Evolutionary conservation across 1,140 invertebrate species (phyloP).

Genomic region (Drosophila kurseongensis): DNA sequence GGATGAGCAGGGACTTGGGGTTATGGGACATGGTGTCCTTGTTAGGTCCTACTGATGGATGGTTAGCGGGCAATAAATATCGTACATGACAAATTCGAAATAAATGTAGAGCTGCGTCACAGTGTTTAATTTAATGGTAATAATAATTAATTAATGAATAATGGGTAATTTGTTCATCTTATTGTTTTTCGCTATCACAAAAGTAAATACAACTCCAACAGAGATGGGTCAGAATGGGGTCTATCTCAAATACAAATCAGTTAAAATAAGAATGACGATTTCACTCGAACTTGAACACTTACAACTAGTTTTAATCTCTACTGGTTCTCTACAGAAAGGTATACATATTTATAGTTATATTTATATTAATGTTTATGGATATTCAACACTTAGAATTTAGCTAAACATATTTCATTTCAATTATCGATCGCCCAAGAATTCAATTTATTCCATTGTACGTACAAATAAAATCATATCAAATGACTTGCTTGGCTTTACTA

Average conservation of each 20-base stretch:
- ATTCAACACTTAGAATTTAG: conserved; percentile 74
- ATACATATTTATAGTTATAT: conserved; percentile 49
- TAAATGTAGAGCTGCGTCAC: conserved; percentile 33
- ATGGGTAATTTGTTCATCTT: conserved; percentile 69
- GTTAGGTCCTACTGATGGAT: conserved; percentile 20
- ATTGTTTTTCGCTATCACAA: conserved; percentile 80
- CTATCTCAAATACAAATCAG: conserved; percentile 26
- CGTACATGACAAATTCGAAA: conserved; percentile 58
- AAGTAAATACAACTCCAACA: conserved; percentile 79
- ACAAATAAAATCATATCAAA: conserved; percentile 75
- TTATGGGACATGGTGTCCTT: conserved; percentile 16
- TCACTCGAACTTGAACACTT: conserved; percentile 46
- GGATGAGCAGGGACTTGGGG: conserved; percentile 15
- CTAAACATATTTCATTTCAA: conserved; percentile 53
- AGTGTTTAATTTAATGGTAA: conserved; percentile 23
- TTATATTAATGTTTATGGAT: conserved; percentile 60
- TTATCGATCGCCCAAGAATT: conserved; percentile 29
- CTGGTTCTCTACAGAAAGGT: conserved; percentile 25
- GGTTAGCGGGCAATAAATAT: conserved; percentile 47
- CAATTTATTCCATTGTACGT: conserved; percentile 44
- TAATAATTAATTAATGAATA: conserved; percentile 46
- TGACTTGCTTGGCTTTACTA: conserved; percentile 61
- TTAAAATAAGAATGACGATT: conserved; percentile 39
- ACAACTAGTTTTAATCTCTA: conserved; percentile 62
- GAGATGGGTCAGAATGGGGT: conserved; percentile 34